phyloP scores from a whole-genome alignment of 2,113 vertebrate genomes.

The Grallaria varia region DNA sequence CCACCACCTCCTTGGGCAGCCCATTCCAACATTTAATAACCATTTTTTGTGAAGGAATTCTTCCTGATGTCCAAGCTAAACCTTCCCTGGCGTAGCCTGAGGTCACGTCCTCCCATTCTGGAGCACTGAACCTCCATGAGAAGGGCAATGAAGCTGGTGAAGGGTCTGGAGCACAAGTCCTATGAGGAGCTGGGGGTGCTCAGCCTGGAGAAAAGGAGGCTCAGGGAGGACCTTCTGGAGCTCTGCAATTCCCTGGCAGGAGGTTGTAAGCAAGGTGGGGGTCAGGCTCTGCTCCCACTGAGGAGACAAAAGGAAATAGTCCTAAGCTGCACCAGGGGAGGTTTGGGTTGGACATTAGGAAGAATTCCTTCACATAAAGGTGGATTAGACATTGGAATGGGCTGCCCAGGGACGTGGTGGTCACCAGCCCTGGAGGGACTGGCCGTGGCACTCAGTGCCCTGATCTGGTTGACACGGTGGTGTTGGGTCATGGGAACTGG shows the following conservation, averaged over 20 bases:
- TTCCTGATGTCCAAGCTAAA: not conserved
- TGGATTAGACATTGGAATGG: no score
- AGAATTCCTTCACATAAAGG: not conserved
- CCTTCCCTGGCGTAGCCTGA: not conserved
- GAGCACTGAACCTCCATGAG: accelerated
- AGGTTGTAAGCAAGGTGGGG: not conserved
- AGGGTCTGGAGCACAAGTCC: not conserved
- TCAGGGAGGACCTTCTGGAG: not conserved
- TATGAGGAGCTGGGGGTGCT: not conserved
- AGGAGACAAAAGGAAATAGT: not conserved
- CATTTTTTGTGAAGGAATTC: not conserved
- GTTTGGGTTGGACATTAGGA: not conserved
- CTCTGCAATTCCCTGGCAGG: not conserved
- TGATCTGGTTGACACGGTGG: not conserved
- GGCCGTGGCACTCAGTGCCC: not conserved
- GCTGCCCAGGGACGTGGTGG: not conserved
- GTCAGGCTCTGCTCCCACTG: no score
- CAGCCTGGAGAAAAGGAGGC: not conserved
- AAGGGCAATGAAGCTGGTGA: not conserved
- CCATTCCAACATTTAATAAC: no score
- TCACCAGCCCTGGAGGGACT: not conserved
- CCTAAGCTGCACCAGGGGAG: accelerated
- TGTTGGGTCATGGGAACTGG: no score
- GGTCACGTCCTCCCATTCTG: not conserved
- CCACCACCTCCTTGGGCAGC: not conserved